A percentile compares a stretch with the other conserved stretches of the same genome.
phyloP scores from a whole-genome alignment of 53 echinoderm and acorn worm species.

The Glandiceps talaboti region DNA sequence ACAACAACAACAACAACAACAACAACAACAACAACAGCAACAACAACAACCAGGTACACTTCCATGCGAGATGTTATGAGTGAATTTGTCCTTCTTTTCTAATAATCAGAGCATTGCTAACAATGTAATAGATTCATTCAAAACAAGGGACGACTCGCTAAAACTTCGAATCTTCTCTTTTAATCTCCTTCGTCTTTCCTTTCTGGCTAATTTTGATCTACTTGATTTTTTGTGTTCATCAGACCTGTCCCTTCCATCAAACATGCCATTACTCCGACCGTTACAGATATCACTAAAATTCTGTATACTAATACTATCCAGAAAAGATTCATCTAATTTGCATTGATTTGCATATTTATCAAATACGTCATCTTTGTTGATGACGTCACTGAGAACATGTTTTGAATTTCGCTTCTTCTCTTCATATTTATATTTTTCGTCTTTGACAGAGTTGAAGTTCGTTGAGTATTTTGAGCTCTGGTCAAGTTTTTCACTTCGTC shows the following conservation, averaged over 20 bases:
- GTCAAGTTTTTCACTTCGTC: background rate
- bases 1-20: too few relatives aligned
- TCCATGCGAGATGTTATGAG: too few relatives aligned
- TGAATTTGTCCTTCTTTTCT: too few relatives aligned
- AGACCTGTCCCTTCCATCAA: too few relatives aligned
- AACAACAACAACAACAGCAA: too few relatives aligned
- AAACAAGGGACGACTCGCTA: background rate
- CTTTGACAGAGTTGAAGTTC: background rate
- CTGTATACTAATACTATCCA: background rate
- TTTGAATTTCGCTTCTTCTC: background rate
- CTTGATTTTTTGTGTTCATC: too few relatives aligned
- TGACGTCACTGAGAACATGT: background rate
- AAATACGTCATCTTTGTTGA: background rate
- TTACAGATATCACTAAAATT: background rate
- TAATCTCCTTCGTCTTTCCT: background rate
- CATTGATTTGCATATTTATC: too few relatives aligned
- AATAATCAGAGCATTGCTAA: too few relatives aligned
- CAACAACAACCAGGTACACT: too few relatives aligned
- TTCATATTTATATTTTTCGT: background rate
- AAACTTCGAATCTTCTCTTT: background rate
- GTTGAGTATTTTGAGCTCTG: background rate
- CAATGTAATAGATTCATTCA: background rate
- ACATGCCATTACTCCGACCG: background rate
- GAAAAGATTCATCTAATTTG: background rate
- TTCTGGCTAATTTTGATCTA: background rate